phyloP scores from a whole-genome alignment of 2,797 vertebrate species.

The Nannoperca australis region DNA sequence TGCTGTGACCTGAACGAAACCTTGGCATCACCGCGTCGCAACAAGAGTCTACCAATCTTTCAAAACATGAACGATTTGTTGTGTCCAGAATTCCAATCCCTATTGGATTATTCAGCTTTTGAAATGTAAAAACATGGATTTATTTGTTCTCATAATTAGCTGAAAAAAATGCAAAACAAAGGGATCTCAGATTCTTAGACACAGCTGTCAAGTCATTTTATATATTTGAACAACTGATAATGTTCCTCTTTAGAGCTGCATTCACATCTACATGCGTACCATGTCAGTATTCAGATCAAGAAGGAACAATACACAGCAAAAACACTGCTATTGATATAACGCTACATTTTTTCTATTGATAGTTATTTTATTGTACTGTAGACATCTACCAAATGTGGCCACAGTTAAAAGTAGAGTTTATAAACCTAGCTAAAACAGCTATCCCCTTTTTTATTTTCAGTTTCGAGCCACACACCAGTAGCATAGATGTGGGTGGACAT shows the following conservation, averaged over 20 bases:
- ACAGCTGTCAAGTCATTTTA: slow-evolving; percentile 43
- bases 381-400: neutral
- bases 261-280: slow-evolving; percentile 13
- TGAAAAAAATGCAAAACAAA: neutral
- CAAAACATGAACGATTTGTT: slow-evolving; percentile 56
- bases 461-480: neutral
- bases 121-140: slow-evolving; percentile 54
- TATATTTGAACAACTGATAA: slow-evolving; percentile 24
- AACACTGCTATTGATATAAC: neutral
- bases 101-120: slow-evolving; percentile 60
- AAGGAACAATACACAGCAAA: slow-evolving; percentile 1
- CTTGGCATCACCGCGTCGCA: neutral
- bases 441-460: neutral
- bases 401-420: neutral
- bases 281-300: slow-evolving; percentile 35
- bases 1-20: neutral
- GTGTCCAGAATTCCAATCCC: slow-evolving; percentile 53
- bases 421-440: neutral
- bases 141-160: slow-evolving; percentile 63
- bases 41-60: slow-evolving; percentile 34
- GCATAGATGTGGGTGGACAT: neutral
- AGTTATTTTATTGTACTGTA: slow-evolving; percentile 8
- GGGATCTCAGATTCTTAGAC: slow-evolving; percentile 34
- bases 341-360: neutral
- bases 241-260: slow-evolving; percentile 15